These are phyloP conservation scores for Platorchestia sp. DNA, from an alignment of 1,140 invertebrate genomes.

Conservation along the genomic window DNA sequence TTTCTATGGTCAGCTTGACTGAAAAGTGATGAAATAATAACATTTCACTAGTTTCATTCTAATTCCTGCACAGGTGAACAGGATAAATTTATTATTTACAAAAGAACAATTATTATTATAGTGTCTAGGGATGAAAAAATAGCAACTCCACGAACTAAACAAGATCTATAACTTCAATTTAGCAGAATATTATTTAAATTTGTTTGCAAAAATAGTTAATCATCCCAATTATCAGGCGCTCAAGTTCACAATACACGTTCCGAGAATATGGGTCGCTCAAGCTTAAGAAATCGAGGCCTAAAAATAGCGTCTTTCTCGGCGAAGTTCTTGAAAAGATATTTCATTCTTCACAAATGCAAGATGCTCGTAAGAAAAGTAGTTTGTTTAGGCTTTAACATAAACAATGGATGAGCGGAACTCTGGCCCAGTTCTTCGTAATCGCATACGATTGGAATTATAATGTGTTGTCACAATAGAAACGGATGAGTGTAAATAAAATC, in stretches of 20 bases:
- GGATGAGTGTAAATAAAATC: no score
- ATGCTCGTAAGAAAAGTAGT: neutral
- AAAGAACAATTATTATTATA: neutral
- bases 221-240: neutral
- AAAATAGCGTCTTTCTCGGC: neutral
- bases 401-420: no score
- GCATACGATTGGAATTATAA: no score
- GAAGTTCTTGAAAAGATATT: neutral
- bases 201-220: neutral
- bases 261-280: neutral
- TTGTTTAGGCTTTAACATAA: no score
- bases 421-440: no score
- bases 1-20: neutral
- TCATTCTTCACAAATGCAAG: neutral
- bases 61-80: no score
- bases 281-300: neutral
- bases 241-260: neutral
- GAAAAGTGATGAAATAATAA: neutral
- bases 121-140: neutral
- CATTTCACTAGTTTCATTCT: no score
- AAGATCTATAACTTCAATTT: neutral
- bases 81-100: no score
- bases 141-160: neutral
- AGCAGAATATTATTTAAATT: neutral
- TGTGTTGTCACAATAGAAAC: no score